Evolutionary conservation across 2,113 vertebrate genomes (phyloP).

Genomic region (Perca schrenkii): DNA sequence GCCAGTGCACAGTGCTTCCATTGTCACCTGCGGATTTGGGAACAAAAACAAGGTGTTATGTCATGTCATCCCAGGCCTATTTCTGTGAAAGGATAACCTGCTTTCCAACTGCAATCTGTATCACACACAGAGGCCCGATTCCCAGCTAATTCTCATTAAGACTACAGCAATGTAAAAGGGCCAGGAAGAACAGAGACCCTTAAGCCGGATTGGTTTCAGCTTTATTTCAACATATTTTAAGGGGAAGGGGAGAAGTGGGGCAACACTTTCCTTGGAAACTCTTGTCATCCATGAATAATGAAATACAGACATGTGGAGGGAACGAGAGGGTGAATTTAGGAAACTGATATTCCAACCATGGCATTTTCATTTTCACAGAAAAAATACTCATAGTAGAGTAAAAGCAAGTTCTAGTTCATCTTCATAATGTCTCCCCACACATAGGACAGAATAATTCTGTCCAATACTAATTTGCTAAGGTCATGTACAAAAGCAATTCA

Average conservation of each 20-base stretch:
- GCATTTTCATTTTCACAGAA: slow-evolving; percentile 26
- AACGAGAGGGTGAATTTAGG: slow-evolving; percentile 26
- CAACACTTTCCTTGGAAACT: slow-evolving; percentile 40
- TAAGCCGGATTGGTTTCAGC: slow-evolving; percentile 56
- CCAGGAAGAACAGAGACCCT: slow-evolving; percentile 10
- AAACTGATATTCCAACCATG: slow-evolving; percentile 35
- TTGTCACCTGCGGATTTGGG: slow-evolving; percentile 61
- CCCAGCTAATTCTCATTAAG: slow-evolving; percentile 43
- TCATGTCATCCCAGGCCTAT: slow-evolving; percentile 38
- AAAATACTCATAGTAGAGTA: neutral
- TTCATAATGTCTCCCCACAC: neutral
- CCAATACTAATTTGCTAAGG: slow-evolving; percentile 1
- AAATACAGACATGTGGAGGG: slow-evolving; percentile 33
- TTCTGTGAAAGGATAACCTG: slow-evolving; percentile 55
- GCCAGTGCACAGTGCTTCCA: slow-evolving; percentile 14
- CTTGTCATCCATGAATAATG: slow-evolving; percentile 66
- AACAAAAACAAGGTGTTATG: slow-evolving; percentile 55
- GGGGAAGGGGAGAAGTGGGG: slow-evolving; percentile 42
- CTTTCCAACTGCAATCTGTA: slow-evolving; percentile 42
- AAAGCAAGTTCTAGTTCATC: neutral
- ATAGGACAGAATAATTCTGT: neutral
- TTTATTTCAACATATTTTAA: slow-evolving; percentile 31
- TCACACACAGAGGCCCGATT: slow-evolving; percentile 40
- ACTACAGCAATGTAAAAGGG: slow-evolving; percentile 21
- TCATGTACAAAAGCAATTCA: neutral